A percentile compares a stretch with the other conserved stretches of the same genome.
Evolutionary conservation across 2,888 invertebrate species (phyloP).

Genomic region (Rotaria socialis): DNA sequence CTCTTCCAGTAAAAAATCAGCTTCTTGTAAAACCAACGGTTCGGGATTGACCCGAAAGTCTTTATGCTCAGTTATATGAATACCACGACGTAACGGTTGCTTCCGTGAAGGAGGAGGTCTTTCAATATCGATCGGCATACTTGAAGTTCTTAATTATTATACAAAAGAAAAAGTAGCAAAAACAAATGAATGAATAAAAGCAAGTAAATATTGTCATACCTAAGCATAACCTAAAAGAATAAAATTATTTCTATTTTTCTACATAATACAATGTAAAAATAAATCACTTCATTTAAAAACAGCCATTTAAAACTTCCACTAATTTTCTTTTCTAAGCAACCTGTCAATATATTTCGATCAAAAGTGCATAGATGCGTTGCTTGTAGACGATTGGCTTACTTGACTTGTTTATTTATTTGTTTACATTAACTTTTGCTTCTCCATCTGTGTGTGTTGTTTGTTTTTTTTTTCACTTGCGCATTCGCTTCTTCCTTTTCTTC

Average conservation of each 20-base stretch:
- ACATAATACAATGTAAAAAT: background rate
- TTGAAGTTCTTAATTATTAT: slow-evolving; percentile 34
- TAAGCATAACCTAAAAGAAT: slow-evolving; percentile 23
- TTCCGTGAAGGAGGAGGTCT: slow-evolving; percentile 49
- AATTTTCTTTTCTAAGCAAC: background rate
- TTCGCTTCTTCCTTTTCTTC: slow-evolving; percentile 3
- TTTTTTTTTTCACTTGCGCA: background rate
- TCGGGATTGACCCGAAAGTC: slow-evolving; percentile 58
- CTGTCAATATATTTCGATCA: background rate
- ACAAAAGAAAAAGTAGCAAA: background rate
- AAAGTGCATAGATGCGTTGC: background rate
- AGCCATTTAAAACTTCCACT: background rate
- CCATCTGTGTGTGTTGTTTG: background rate
- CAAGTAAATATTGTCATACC: background rate
- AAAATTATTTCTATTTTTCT: background rate
- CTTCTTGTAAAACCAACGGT: slow-evolving; percentile 53
- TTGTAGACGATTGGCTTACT: background rate
- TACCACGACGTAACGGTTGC: slow-evolving; percentile 55
- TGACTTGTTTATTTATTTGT: background rate
- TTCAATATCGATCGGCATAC: slow-evolving; percentile 46
- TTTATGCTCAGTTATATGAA: slow-evolving; percentile 57
- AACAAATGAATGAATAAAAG: background rate
- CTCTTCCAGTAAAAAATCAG: slow-evolving; percentile 57
- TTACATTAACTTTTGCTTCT: background rate
- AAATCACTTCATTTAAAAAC: background rate